These are phyloP conservation scores for Aplysia californica DNA, from an alignment of 1,140 invertebrate genomes.

Conservation along the genomic window DNA sequence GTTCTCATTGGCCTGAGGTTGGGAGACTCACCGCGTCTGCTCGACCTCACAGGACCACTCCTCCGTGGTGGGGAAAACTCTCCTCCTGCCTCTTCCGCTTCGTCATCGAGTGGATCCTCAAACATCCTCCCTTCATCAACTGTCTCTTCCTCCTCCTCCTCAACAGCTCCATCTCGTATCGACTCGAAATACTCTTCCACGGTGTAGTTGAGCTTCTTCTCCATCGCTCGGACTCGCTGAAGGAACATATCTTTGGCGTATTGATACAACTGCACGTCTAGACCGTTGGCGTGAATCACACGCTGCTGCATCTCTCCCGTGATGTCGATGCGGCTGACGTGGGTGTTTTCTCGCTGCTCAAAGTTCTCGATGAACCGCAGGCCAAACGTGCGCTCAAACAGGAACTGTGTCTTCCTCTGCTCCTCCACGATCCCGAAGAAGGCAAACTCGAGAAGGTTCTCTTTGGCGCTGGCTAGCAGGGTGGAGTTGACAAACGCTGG, in stretches of 20 bases:
- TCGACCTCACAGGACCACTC: too few relatives aligned
- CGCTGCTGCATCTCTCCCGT: slow-evolving; percentile 78
- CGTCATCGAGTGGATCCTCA: slow-evolving; percentile 23
- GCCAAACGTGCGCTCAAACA: slow-evolving; percentile 98
- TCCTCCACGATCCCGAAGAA: slow-evolving; percentile 97
- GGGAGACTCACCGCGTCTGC: too few relatives aligned
- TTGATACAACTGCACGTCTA: slow-evolving; percentile 94
- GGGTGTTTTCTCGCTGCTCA: slow-evolving; percentile 56
- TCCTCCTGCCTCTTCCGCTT: neutral
- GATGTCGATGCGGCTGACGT: slow-evolving; percentile 72
- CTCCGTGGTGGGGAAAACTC: too few relatives aligned
- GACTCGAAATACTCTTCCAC: slow-evolving; percentile 11
- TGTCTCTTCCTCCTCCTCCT: slow-evolving; percentile 1
- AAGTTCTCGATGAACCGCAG: slow-evolving; percentile 72
- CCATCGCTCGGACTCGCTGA: slow-evolving; percentile 70
- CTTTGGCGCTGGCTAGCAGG: too few relatives aligned
- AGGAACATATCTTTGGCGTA: slow-evolving; percentile 92
- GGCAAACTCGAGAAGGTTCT: too few relatives aligned
- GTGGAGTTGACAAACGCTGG: too few relatives aligned
- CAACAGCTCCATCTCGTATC: slow-evolving; percentile 1
- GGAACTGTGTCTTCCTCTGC: slow-evolving; percentile 92
- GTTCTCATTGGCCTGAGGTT: too few relatives aligned
- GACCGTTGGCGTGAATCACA: slow-evolving; percentile 84
- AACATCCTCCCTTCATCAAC: slow-evolving; percentile 18
- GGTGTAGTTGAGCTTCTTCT: slow-evolving; percentile 8